phyloP scores from a whole-genome alignment of 2,113 vertebrate species.

The Ceratotherium simum region DNA sequence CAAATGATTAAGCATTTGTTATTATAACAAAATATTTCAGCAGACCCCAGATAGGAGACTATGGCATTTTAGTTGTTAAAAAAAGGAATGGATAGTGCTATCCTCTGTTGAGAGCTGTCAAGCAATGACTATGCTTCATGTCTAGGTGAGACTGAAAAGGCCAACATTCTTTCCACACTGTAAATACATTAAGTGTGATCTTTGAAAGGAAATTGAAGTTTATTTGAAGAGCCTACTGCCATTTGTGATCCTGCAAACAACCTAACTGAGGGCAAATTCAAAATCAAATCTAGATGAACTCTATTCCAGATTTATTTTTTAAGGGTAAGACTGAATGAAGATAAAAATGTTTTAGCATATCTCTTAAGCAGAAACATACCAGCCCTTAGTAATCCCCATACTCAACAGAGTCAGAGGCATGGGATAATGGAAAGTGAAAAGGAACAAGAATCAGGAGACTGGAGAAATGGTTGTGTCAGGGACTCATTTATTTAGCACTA shows the following conservation, averaged over 20 bases:
- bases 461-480: neutral
- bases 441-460: neutral
- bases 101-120: neutral
- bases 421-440: neutral
- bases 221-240: conserved; percentile 3
- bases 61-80: neutral
- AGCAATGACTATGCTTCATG: neutral
- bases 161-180: neutral
- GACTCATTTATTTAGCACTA: neutral
- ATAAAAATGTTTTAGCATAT: neutral
- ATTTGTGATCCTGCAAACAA: conserved; percentile 10
- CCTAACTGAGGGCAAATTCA: neutral
- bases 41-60: neutral
- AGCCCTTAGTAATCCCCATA: neutral
- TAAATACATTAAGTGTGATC: neutral
- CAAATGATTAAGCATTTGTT: conserved; percentile 29
- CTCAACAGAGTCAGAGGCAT: neutral
- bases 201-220: neutral
- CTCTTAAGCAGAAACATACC: neutral
- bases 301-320: neutral
- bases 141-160: neutral
- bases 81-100: neutral
- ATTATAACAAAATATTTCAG: conserved; percentile 24
- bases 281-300: conserved; percentile 47
- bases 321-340: neutral